phyloP scores from a whole-genome alignment of 2,797 vertebrate genomes.

The Eleutherodactylus coqui region DNA sequence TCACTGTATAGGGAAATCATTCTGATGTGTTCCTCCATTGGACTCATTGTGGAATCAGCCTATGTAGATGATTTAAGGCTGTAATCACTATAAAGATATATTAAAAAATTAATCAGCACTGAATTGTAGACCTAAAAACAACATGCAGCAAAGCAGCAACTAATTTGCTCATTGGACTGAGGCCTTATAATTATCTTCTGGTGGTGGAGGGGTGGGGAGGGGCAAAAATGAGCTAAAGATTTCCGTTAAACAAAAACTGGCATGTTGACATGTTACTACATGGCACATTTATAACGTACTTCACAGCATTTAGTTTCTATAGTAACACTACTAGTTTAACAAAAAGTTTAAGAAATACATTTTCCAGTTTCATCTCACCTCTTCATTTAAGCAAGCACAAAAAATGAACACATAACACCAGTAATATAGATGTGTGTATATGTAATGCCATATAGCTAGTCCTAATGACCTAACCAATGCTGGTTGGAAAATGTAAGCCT shows the following conservation, averaged over 20 bases:
- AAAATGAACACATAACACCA: background rate
- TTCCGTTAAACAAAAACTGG: no score
- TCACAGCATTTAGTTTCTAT: slow-evolving; percentile 1
- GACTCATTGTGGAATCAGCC: no score
- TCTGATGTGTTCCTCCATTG: no score
- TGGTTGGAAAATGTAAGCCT: background rate
- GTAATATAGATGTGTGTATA: background rate
- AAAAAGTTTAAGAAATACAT: background rate
- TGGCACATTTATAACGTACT: background rate
- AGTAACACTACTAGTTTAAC: slow-evolving; percentile 5
- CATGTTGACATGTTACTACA: background rate
- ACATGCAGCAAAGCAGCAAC: no score
- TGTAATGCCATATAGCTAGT: background rate
- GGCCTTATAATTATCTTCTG: background rate
- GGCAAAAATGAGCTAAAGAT: no score
- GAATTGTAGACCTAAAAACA: background rate
- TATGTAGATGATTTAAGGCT: no score
- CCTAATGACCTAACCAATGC: background rate
- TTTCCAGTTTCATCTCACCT: background rate
- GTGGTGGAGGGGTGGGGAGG: no score
- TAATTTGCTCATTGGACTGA: background rate
- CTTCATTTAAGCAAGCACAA: background rate
- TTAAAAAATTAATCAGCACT: no score
- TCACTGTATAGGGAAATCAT: no score
- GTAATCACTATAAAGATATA: no score